phyloP scores from a whole-genome alignment of 2,797 vertebrate species.

The Crenichthys baileyi region DNA sequence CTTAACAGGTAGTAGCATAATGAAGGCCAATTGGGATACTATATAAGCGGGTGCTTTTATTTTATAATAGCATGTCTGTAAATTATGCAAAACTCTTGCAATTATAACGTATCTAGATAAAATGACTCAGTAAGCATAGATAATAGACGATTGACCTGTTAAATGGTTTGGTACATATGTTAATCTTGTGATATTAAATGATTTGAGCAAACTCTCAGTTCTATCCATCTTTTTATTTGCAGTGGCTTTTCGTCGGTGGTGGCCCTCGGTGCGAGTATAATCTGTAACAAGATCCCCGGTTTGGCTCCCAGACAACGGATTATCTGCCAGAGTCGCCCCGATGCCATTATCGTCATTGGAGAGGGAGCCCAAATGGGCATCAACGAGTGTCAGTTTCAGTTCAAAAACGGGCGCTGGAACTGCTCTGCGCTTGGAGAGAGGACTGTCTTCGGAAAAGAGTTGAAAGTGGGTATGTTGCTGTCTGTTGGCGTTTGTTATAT shows the following conservation, averaged over 20 bases:
- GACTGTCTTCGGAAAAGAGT: slow-evolving; percentile 98
- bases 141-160: background rate
- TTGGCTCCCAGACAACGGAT: slow-evolving; percentile 96
- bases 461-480: slow-evolving; percentile 98
- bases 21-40: slow-evolving; percentile 3
- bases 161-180: background rate
- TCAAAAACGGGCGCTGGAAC: slow-evolving; percentile 97
- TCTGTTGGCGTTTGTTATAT: slow-evolving; percentile 71
- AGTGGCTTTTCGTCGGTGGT: slow-evolving; percentile 98
- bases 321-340: slow-evolving; percentile 98
- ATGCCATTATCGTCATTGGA: slow-evolving; percentile 98
- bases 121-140: background rate
- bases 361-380: slow-evolving; percentile 99
- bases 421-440: slow-evolving; percentile 97
- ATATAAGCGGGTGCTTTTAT: slow-evolving; percentile 6
- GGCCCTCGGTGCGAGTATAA: slow-evolving; percentile 97
- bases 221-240: slow-evolving; percentile 54
- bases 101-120: background rate
- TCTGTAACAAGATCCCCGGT: slow-evolving; percentile 99
- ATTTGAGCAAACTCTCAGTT: background rate
- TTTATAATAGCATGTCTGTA: slow-evolving; percentile 1
- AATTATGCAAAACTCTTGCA: background rate
- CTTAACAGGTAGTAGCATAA: slow-evolving; percentile 23
- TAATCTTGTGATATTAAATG: background rate
- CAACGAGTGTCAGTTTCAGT: slow-evolving; percentile 99